These are phyloP conservation scores for Aphaenogaster ashmeadi DNA, from an alignment of 1,140 invertebrate species.

Conservation along the genomic window DNA sequence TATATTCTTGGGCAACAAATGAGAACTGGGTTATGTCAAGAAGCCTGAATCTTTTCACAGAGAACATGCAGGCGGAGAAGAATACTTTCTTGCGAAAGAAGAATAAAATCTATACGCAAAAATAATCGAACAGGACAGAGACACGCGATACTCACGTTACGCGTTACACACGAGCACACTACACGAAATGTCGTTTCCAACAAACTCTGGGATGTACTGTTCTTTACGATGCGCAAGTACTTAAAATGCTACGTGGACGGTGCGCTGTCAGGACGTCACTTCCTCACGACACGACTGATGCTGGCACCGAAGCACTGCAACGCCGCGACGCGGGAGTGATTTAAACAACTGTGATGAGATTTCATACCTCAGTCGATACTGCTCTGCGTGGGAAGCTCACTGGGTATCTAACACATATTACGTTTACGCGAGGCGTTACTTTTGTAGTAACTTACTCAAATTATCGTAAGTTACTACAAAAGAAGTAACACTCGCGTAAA, in stretches of 20 bases:
- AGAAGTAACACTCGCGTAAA: too few species aligned
- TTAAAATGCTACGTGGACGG: conserved; percentile 70
- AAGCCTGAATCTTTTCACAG: not conserved
- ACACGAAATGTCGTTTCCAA: conserved; percentile 45
- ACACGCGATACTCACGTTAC: conserved; percentile 56
- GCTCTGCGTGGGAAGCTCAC: too few species aligned
- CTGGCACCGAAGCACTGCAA: conserved; percentile 33
- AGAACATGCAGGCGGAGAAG: not conserved
- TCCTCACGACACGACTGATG: conserved; percentile 67
- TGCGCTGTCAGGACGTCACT: conserved; percentile 69
- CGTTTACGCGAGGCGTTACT: too few species aligned
- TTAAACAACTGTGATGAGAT: not conserved
- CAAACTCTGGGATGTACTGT: not conserved
- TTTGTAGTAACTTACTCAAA: too few species aligned
- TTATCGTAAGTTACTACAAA: too few species aligned
- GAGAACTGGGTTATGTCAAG: conserved; percentile 30
- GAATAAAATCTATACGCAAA: not conserved
- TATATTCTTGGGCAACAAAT: not conserved
- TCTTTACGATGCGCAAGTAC: not conserved
- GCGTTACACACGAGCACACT: not conserved
- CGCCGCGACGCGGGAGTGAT: not conserved
- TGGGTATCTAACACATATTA: too few species aligned
- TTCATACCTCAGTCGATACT: not conserved
- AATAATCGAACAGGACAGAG: not conserved
- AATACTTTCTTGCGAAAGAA: not conserved